A percentile compares a stretch with the other conserved stretches of the same genome.
Evolutionary conservation across 2,888 invertebrate genomes (phyloP).

Genomic region (Drosophila limbata): DNA sequence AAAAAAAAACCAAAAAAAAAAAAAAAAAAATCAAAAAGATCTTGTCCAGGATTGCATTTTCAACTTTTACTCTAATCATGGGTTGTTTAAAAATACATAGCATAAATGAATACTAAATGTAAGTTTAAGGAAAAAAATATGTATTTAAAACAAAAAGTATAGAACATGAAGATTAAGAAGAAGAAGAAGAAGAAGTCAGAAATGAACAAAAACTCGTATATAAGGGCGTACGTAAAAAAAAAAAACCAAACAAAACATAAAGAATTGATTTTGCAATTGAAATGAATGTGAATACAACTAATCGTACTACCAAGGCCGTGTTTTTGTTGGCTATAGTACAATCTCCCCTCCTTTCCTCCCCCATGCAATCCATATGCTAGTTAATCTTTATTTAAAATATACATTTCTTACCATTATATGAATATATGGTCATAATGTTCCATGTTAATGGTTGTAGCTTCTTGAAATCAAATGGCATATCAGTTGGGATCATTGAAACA

Average conservation of each 20-base stretch:
- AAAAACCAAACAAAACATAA: slow-evolving; percentile 45
- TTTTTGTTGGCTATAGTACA: slow-evolving; percentile 69
- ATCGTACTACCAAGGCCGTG: slow-evolving; percentile 64
- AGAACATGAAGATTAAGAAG: slow-evolving; percentile 17
- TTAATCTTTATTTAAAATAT: background rate
- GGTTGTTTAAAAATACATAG: slow-evolving; percentile 80
- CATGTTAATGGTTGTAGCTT: slow-evolving; percentile 71
- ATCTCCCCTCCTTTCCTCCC: background rate
- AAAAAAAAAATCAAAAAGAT: slow-evolving; percentile 43
- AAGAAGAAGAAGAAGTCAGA: slow-evolving; percentile 32
- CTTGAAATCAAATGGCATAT: slow-evolving; percentile 71
- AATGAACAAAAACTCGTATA: slow-evolving; percentile 54
- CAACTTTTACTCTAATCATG: slow-evolving; percentile 82
- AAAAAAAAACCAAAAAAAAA: slow-evolving; percentile 15
- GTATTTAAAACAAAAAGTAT: slow-evolving; percentile 44
- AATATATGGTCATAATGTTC: slow-evolving; percentile 5
- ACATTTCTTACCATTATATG: too few species aligned
- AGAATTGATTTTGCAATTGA: slow-evolving; percentile 59
- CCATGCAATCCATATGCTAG: slow-evolving; percentile 4
- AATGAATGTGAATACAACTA: slow-evolving; percentile 44
- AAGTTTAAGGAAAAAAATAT: slow-evolving; percentile 56
- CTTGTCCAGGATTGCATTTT: slow-evolving; percentile 82
- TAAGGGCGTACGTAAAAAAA: slow-evolving; percentile 69
- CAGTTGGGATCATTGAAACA: slow-evolving; percentile 74
- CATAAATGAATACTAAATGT: slow-evolving; percentile 66